These are phyloP conservation scores for Coregonus clupeaformis DNA, from an alignment of 2,113 vertebrate species.

Conservation along the genomic window DNA sequence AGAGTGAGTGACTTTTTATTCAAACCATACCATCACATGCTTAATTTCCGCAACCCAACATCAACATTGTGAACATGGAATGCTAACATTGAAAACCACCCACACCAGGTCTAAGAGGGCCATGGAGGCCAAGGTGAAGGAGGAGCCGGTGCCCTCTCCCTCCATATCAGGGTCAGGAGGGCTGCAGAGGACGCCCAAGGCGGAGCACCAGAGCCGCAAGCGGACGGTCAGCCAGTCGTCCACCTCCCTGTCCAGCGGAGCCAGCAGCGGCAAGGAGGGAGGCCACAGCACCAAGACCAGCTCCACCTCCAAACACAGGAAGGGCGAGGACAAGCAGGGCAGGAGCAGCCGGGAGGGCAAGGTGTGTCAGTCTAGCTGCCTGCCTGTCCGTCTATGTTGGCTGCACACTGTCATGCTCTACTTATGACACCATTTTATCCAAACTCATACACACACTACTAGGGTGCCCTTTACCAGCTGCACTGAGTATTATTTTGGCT, in stretches of 20 bases:
- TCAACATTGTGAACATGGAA: neutral
- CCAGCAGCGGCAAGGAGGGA: conserved; percentile 81
- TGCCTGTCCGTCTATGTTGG: neutral
- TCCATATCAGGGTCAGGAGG: conserved; percentile 69
- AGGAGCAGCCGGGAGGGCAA: conserved; percentile 83
- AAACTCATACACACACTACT: too few species aligned
- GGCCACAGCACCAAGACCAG: conserved; percentile 76
- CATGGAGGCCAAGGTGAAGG: conserved; percentile 91
- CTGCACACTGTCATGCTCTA: neutral
- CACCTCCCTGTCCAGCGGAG: conserved; percentile 81
- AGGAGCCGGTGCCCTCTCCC: conserved; percentile 89
- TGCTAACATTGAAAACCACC: neutral
- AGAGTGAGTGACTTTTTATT: conserved; percentile 81
- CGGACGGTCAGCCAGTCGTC: conserved; percentile 92
- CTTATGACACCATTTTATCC: neutral
- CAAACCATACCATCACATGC: too few species aligned
- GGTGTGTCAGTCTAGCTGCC: conserved; percentile 64
- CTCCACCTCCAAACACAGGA: conserved; percentile 88
- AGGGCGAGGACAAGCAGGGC: conserved; percentile 86
- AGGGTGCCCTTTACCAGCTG: too few species aligned
- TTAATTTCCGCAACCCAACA: neutral
- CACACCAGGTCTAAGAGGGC: conserved; percentile 82
- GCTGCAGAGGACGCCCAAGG: conserved; percentile 85
- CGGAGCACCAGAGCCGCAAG: conserved; percentile 87
- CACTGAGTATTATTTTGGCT: too few species aligned